These are phyloP conservation scores for Drosophila mimica DNA, from an alignment of 2,888 invertebrate genomes.

Conservation along the genomic window DNA sequence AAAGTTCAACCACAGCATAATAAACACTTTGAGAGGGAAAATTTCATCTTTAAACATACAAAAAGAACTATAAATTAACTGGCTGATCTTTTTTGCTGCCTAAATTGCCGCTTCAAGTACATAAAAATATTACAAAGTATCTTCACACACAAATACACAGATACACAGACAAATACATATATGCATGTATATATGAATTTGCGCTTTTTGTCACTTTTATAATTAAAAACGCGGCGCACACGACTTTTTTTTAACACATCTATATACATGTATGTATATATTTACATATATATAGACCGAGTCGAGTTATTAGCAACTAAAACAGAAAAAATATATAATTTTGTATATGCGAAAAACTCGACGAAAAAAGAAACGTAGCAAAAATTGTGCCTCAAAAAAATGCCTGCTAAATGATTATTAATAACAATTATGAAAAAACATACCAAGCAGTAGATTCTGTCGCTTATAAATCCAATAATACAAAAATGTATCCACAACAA, in stretches of 20 bases:
- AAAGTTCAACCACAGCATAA: conserved; percentile 14
- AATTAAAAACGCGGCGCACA: conserved; percentile 62
- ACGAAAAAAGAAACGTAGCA: conserved; percentile 15
- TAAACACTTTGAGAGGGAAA: conserved; percentile 37
- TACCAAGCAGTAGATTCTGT: conserved; percentile 57
- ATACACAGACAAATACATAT: not conserved
- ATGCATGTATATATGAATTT: conserved; percentile 9
- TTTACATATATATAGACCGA: conserved; percentile 28
- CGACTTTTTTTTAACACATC: conserved; percentile 33
- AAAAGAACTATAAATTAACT: conserved; percentile 42
- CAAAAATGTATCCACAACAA: conserved; percentile 59
- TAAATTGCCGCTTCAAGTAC: conserved; percentile 43
- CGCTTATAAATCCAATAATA: conserved; percentile 61
- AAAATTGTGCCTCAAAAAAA: conserved; percentile 23
- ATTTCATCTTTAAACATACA: conserved; percentile 24
- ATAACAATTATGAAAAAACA: conserved; percentile 39
- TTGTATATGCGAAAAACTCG: conserved; percentile 19
- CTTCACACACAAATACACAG: not conserved
- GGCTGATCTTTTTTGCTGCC: conserved; percentile 23
- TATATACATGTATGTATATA: conserved; percentile 6
- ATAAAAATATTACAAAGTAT: conserved; percentile 14
- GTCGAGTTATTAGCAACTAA: conserved; percentile 51
- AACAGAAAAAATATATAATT: conserved; percentile 14
- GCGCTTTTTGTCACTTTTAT: conserved; percentile 67
- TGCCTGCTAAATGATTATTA: conserved; percentile 33